These are phyloP conservation scores for Gorilla gorilla DNA, from an alignment of 2,113 vertebrate genomes.

Conservation along the genomic window DNA sequence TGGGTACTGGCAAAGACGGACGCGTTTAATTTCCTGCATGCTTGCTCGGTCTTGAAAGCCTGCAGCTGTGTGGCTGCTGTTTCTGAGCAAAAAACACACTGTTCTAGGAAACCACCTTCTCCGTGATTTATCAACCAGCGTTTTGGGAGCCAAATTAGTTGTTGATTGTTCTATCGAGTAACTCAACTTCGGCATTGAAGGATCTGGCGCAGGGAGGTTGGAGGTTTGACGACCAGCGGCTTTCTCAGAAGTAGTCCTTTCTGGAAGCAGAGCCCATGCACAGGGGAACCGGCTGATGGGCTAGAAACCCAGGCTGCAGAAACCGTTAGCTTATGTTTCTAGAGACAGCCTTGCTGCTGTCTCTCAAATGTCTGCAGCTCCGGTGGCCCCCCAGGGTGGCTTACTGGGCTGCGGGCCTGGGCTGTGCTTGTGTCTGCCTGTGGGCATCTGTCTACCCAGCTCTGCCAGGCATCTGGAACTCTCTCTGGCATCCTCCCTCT, in stretches of 20 bases:
- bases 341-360: not conserved
- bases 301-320: not conserved
- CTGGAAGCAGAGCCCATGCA: not conserved
- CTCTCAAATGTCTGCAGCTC: not conserved
- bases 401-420: no score
- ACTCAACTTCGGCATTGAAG: not conserved
- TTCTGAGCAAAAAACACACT: not conserved
- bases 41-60: not conserved
- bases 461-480: not conserved
- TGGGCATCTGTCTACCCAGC: not conserved
- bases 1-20: not conserved
- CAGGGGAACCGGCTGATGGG: accelerated
- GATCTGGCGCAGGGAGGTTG: not conserved
- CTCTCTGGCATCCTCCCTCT: not conserved
- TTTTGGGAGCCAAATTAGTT: not conserved
- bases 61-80: no score
- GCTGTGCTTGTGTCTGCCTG: accelerated
- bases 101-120: not conserved
- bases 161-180: not conserved
- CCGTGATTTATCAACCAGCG: not conserved
- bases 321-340: not conserved
- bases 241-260: not conserved
- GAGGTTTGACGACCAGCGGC: not conserved
- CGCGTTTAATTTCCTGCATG: not conserved
- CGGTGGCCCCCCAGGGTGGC: accelerated